phyloP scores from a whole-genome alignment of 2,797 vertebrate species.

The Enteromius radiatus region DNA sequence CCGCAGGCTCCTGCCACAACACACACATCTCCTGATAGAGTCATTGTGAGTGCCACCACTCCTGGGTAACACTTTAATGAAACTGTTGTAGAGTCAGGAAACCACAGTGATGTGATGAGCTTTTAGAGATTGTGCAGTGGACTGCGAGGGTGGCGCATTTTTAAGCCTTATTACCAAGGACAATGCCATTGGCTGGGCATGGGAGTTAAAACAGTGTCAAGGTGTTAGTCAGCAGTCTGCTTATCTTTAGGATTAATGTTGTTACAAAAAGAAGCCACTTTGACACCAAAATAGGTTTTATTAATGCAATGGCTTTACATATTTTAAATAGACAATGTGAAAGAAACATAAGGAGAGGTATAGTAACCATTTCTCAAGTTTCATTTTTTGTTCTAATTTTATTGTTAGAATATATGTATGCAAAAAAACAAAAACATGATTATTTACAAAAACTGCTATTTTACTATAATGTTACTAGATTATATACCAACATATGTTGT shows the following conservation, averaged over 20 bases:
- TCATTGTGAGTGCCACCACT: constrained; percentile 64
- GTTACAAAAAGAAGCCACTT: background rate
- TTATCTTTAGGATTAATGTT: constrained; percentile 1
- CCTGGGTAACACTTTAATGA: background rate
- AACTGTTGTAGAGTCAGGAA: background rate
- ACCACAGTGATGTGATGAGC: constrained; percentile 16
- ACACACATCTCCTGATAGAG: constrained; percentile 82
- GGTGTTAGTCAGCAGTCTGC: constrained; percentile 18
- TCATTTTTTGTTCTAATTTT: too few relatives aligned
- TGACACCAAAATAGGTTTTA: background rate
- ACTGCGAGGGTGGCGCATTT: constrained; percentile 43
- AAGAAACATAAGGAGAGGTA: background rate
- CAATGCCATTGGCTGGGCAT: constrained; percentile 33
- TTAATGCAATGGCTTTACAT: background rate
- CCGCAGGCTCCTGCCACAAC: constrained; percentile 91
- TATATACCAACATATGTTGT: background rate
- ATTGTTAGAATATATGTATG: too few relatives aligned
- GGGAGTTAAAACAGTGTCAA: constrained; percentile 54
- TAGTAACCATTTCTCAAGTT: background rate
- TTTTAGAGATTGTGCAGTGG: constrained; percentile 41
- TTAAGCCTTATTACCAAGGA: constrained; percentile 63
- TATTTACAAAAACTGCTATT: too few relatives aligned
- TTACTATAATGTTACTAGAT: background rate
- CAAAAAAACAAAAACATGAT: too few relatives aligned
- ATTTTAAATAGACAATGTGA: background rate